Evolutionary conservation across 2,888 invertebrate genomes (phyloP).

Genomic region (Callosobruchus maculatus): DNA sequence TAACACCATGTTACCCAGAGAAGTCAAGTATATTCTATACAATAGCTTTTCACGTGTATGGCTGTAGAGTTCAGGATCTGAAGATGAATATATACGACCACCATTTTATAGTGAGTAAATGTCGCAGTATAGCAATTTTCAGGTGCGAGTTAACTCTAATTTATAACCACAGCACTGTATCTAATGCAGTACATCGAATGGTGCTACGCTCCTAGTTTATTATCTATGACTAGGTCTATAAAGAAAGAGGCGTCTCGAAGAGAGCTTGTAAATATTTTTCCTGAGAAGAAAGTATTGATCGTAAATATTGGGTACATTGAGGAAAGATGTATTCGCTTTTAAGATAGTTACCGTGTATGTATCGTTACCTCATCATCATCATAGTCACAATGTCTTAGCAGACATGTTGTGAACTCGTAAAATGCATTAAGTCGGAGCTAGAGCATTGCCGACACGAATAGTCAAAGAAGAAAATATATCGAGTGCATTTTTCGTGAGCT

Average conservation of each 20-base stretch:
- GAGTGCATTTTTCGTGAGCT: too few species aligned
- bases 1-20: too few species aligned
- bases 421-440: too few species aligned
- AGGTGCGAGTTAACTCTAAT: slow-evolving; percentile 11
- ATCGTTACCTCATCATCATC: too few species aligned
- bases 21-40: too few species aligned
- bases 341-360: not conserved
- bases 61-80: not conserved
- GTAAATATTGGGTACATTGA: slow-evolving; percentile 7
- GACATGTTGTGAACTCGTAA: too few species aligned
- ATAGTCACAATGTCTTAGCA: too few species aligned
- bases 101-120: slow-evolving; percentile 13
- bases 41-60: not conserved
- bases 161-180: slow-evolving; percentile 6
- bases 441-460: too few species aligned
- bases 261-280: slow-evolving; percentile 5
- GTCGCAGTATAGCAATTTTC: slow-evolving; percentile 11
- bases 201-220: slow-evolving; percentile 10
- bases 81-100: slow-evolving; percentile 6
- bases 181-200: slow-evolving; percentile 9
- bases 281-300: slow-evolving; percentile 4
- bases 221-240: slow-evolving; percentile 14
- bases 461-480: too few species aligned
- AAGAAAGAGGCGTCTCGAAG: slow-evolving; percentile 11
- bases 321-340: not conserved